These are phyloP conservation scores for Rhopalosiphum padi DNA, from an alignment of 1,140 invertebrate species.

Conservation along the genomic window DNA sequence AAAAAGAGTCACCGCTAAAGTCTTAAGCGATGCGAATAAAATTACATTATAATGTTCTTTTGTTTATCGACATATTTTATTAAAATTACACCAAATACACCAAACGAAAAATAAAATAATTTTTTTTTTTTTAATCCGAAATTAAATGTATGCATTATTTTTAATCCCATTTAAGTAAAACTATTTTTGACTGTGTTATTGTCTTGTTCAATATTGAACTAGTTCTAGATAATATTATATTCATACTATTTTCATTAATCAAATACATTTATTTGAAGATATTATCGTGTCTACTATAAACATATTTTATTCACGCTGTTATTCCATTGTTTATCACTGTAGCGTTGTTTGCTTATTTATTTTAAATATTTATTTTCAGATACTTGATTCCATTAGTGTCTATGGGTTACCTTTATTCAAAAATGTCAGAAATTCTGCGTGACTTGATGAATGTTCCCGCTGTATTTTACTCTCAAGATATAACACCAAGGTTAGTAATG, in stretches of 20 bases:
- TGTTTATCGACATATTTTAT: not conserved
- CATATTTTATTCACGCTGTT: too few relatives aligned
- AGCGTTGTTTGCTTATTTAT: not conserved
- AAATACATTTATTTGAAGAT: not conserved
- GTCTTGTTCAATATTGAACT: not conserved
- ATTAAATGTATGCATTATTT: not conserved
- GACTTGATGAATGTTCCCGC: slow-evolving; percentile 44
- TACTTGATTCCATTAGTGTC: slow-evolving; percentile 72
- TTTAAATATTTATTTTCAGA: slow-evolving; percentile 62
- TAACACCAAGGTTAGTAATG: slow-evolving; percentile 38
- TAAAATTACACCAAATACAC: not conserved
- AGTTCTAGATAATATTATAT: not conserved
- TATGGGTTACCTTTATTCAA: slow-evolving; percentile 70
- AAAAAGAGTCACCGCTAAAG: not conserved
- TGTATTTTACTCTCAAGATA: slow-evolving; percentile 45
- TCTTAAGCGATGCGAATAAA: not conserved
- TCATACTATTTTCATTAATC: not conserved
- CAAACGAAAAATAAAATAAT: not conserved
- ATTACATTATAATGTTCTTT: not conserved
- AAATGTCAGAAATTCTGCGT: slow-evolving; percentile 70
- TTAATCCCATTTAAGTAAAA: not conserved
- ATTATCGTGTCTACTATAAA: not conserved
- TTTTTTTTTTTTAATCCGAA: not conserved
- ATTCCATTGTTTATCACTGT: not conserved
- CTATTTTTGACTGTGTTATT: not conserved